These are phyloP conservation scores for Acleris cristana DNA, from an alignment of 2,888 invertebrate species.

Conservation along the genomic window DNA sequence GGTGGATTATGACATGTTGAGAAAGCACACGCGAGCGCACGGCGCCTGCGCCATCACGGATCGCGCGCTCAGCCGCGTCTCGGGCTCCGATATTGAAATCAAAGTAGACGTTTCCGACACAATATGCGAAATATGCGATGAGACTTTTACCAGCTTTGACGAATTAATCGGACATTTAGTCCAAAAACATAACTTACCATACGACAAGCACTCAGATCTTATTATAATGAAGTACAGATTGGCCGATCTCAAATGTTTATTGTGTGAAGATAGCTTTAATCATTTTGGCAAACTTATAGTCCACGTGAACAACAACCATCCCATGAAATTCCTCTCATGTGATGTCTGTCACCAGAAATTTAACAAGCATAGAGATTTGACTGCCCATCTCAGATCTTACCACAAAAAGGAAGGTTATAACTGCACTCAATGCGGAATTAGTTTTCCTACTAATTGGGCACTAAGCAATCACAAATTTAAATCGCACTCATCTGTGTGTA, in stretches of 20 bases:
- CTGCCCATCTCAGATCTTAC: constrained; percentile 55
- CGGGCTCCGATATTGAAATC: constrained; percentile 61
- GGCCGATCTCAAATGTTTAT: constrained; percentile 61
- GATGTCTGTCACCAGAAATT: constrained; percentile 58
- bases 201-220: constrained; percentile 53
- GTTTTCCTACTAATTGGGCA: constrained; percentile 51
- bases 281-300: constrained; percentile 57
- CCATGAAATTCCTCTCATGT: constrained; percentile 56
- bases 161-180: constrained; percentile 58
- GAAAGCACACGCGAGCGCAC: constrained; percentile 62
- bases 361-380: constrained; percentile 62
- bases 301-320: constrained; percentile 63
- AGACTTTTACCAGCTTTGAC: constrained; percentile 47
- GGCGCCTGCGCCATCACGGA: constrained; percentile 57
- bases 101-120: constrained; percentile 71
- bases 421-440: constrained; percentile 58
- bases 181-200: constrained; percentile 57
- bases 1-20: constrained; percentile 50
- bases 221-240: constrained; percentile 59
- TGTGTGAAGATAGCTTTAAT: constrained; percentile 57
- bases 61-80: constrained; percentile 59
- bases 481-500: constrained; percentile 63
- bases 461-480: constrained; percentile 59
- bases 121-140: constrained; percentile 60
- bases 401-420: constrained; percentile 56